Percentiles rank a stretch among this genome's conserved stretches.
Conservation (phyloP, 2,797 vertebrate genomes). For the Poecile montanus region DNA sequence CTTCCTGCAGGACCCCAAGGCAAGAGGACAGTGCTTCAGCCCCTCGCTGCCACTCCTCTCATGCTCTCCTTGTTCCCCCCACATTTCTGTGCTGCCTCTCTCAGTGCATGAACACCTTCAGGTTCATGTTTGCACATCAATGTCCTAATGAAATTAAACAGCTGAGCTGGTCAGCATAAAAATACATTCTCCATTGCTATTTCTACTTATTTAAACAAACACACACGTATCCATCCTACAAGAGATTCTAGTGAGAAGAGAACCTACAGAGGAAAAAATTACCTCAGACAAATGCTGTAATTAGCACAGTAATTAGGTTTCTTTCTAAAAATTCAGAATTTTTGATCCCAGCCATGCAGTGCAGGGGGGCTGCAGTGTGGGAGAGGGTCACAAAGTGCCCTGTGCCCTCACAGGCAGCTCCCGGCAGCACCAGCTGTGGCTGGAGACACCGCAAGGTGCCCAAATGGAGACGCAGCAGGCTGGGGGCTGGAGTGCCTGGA, state of each 20-base stretch:
- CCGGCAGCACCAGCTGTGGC: accelerated
- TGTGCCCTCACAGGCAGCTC: not conserved
- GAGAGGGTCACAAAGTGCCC: not conserved
- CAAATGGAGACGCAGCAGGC: not conserved
- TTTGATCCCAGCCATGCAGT: not conserved
- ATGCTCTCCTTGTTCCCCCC: accelerated
- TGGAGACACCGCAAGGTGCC: not conserved
- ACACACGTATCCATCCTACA: not conserved
- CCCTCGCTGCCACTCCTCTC: accelerated
- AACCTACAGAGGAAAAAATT: not conserved
- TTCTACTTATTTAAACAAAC: not conserved
- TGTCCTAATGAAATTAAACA: not conserved
- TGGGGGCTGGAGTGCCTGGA: not conserved
- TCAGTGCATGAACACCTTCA: not conserved
- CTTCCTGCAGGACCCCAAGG: not conserved
- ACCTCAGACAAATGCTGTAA: not conserved
- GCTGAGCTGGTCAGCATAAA: not conserved
- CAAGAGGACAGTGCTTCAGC: accelerated
- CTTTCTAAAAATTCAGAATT: not conserved
- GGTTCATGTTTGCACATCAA: not conserved
- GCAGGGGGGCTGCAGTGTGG: not conserved
- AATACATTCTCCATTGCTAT: not conserved
- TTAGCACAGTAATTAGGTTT: not conserved
- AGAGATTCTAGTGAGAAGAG: not conserved
- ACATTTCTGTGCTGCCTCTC: not conserved